These are phyloP conservation scores for Aethina tumida DNA, from an alignment of 1,140 invertebrate species.

Conservation along the genomic window DNA sequence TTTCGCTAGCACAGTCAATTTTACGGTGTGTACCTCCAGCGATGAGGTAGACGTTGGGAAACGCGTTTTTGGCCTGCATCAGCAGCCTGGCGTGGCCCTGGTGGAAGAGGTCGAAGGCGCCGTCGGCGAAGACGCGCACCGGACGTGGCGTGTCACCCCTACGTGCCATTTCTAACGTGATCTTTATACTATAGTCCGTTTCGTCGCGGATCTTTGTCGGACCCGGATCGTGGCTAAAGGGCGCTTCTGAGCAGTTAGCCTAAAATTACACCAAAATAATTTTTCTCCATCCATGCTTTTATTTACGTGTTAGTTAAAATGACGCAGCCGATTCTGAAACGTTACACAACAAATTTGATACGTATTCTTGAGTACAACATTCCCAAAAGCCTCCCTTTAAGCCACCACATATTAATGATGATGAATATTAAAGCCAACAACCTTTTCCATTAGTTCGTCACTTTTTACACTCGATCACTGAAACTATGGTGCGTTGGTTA, in stretches of 20 bases:
- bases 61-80: slow-evolving; percentile 94
- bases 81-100: slow-evolving; percentile 96
- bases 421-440: too few relatives aligned
- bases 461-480: too few relatives aligned
- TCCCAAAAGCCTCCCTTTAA: too few relatives aligned
- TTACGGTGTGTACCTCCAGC: slow-evolving; percentile 86
- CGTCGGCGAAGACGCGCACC: slow-evolving; percentile 92
- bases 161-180: slow-evolving; percentile 74
- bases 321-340: too few relatives aligned
- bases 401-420: too few relatives aligned
- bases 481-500: too few relatives aligned
- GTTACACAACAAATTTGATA: too few relatives aligned
- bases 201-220: slow-evolving; percentile 65
- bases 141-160: slow-evolving; percentile 65
- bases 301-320: too few relatives aligned
- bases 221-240: slow-evolving; percentile 76
- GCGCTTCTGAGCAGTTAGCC: slow-evolving; percentile 73
- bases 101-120: slow-evolving; percentile 96
- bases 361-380: too few relatives aligned
- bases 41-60: slow-evolving; percentile 96
- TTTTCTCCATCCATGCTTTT: too few relatives aligned
- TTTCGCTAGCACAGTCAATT: background rate
- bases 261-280: slow-evolving; percentile 46
- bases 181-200: slow-evolving; percentile 75
- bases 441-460: too few relatives aligned